Percentiles rank a stretch among this genome's conserved stretches.
phyloP scores from a whole-genome alignment of 2,888 invertebrate genomes.

The Baronia brevicornis region DNA sequence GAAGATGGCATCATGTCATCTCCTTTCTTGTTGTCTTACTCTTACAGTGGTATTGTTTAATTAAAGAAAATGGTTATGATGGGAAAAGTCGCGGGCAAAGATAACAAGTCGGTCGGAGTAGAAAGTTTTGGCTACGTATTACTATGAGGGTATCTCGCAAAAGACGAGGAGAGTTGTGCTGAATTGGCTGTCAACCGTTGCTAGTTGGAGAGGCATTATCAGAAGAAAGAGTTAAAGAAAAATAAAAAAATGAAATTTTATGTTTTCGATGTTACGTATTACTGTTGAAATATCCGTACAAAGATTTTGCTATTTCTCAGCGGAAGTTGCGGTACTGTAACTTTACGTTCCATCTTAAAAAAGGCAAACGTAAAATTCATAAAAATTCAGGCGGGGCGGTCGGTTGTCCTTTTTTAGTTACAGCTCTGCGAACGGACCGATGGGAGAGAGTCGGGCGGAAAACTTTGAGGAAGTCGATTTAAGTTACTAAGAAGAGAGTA shows the following conservation, averaged over 20 bases:
- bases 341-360: slow-evolving; percentile 50
- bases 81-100: too few species aligned
- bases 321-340: slow-evolving; percentile 36
- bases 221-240: neutral
- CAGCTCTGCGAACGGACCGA: slow-evolving; percentile 32
- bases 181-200: too few species aligned
- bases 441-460: slow-evolving; percentile 47
- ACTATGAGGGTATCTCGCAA: too few species aligned
- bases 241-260: slow-evolving; percentile 20
- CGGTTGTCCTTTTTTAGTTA: slow-evolving; percentile 55
- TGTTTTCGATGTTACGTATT: slow-evolving; percentile 40
- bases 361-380: slow-evolving; percentile 59
- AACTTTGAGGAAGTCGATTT: slow-evolving; percentile 65
- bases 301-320: slow-evolving; percentile 20
- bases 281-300: slow-evolving; percentile 35
- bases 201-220: too few species aligned
- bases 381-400: slow-evolving; percentile 51
- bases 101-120: too few species aligned
- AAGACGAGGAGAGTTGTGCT: too few species aligned
- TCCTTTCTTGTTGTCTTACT: too few species aligned
- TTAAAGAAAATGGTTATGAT: too few species aligned
- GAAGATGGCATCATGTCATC: too few species aligned
- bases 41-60: too few species aligned
- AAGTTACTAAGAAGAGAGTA: slow-evolving; percentile 52
- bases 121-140: too few species aligned